A percentile compares a stretch with the other conserved stretches of the same genome.
These are phyloP conservation scores for Aldrovandia affinis DNA, from an alignment of 2,797 vertebrate genomes.

Conservation along the genomic window DNA sequence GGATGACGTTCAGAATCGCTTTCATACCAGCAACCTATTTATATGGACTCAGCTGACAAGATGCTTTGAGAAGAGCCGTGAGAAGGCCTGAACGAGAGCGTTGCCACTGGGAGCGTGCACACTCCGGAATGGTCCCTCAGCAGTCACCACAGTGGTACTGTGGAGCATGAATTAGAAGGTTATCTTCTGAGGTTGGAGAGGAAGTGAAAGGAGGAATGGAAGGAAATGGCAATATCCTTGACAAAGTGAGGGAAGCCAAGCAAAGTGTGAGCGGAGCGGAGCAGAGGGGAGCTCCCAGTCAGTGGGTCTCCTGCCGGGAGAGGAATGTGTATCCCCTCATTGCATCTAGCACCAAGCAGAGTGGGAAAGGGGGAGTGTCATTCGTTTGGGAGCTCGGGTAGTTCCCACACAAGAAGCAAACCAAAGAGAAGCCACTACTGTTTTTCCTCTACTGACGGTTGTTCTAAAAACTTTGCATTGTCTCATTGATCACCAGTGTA, in stretches of 20 bases:
- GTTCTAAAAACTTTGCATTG: no score
- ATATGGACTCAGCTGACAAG: not conserved
- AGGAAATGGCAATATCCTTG: conserved; percentile 60
- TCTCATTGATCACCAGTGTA: not conserved
- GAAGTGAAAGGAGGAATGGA: conserved; percentile 51
- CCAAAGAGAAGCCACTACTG: not conserved
- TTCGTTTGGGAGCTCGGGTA: not conserved
- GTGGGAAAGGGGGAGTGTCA: not conserved
- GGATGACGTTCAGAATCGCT: not conserved
- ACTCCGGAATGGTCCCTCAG: not conserved
- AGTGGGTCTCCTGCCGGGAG: not conserved
- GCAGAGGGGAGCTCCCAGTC: not conserved
- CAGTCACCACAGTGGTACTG: not conserved
- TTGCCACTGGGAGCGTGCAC: not conserved
- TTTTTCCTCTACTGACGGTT: not conserved
- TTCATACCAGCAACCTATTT: not conserved
- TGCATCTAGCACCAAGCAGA: not conserved
- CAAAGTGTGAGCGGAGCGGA: conserved; percentile 22
- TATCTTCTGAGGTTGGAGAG: conserved; percentile 35
- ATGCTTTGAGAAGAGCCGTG: not conserved
- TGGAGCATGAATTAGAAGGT: not conserved
- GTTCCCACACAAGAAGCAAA: not conserved
- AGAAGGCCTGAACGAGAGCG: not conserved
- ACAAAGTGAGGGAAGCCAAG: conserved; percentile 39
- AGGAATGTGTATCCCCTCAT: not conserved